phyloP scores from a whole-genome alignment of 2,113 vertebrate genomes.

The Pterocles orientalis region DNA sequence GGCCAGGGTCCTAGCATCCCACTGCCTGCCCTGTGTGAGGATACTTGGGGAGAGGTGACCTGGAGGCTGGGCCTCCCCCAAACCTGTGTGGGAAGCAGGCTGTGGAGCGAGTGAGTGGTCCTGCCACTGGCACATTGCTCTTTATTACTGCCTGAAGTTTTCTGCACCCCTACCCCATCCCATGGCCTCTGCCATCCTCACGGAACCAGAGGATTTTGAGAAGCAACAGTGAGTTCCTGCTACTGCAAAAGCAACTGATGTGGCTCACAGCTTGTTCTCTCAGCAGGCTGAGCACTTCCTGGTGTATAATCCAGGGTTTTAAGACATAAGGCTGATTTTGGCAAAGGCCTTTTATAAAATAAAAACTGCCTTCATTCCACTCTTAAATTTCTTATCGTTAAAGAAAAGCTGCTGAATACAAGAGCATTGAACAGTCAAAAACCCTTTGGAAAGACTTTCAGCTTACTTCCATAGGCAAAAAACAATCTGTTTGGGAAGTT shows the following conservation, averaged over 20 bases:
- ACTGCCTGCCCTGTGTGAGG: not conserved
- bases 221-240: not conserved
- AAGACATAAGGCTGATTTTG: not conserved
- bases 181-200: not conserved
- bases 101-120: not conserved
- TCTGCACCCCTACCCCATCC: not conserved
- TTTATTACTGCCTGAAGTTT: not conserved
- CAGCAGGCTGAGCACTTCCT: not conserved
- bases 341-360: not conserved
- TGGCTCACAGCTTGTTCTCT: not conserved
- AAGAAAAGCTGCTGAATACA: not conserved
- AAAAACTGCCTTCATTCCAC: not conserved
- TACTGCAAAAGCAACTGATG: not conserved
- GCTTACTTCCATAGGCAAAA: not conserved
- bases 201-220: not conserved
- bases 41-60: not conserved
- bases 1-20: not conserved
- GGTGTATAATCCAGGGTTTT: not conserved
- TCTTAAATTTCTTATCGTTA: not conserved
- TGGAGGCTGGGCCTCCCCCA: not conserved
- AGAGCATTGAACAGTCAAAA: not conserved
- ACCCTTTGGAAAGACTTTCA: not conserved
- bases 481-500: not conserved
- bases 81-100: not conserved
- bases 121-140: not conserved